Evolutionary conservation across 2,797 vertebrate species (phyloP), one percentile per base, ranked within the genome.

Genomic region (Pipistrellus kuhlii): DNA sequence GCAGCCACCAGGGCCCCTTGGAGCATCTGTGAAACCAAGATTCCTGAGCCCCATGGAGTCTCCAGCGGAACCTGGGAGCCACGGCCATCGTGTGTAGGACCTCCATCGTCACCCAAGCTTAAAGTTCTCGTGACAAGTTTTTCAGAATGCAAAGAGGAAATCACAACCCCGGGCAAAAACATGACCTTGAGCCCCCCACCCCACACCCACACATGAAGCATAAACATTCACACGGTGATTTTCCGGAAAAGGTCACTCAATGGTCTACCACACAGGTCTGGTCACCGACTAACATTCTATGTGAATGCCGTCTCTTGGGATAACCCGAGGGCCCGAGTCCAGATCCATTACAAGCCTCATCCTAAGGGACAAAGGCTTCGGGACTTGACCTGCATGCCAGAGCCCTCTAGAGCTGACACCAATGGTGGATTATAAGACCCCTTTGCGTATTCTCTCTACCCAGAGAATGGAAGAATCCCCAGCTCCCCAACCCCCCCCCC

Each of bases 391-490:
- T 41, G 2, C 2, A 38, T 6, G 25, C 46, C 17, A 69, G 4
- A 66, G 20, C 27, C 75, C 72, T 68, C 25, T 72, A 57, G 72
- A 55, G 46, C 9, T 2, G 23, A 48, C 30, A 59, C 21, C 57
- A 55, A 32, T 3, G 3, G 25, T 8, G 4, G 12, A 15, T 23
- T 12, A 0, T n/a, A 18, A 81, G 6, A 59, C 59, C 64, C 21
- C 10, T 14, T 48, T 48, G 27, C 11, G 5, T 7, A 38, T 38
- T 38, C 38, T 41, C 38, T 41, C 38, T 41, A 41, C 38, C 38
- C 38, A 41, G 38, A 41, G 38, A 41, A 41, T 41, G 6, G 38
- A 6, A 41, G 38, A 41, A 41, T 41, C 38, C 38, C 38, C 38
- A 41, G 38, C 38, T 41, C 11, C 20, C 27, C n/a, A 44, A 0